phyloP scores from a whole-genome alignment of 2,888 invertebrate species.

The Diarsia dahlii region DNA sequence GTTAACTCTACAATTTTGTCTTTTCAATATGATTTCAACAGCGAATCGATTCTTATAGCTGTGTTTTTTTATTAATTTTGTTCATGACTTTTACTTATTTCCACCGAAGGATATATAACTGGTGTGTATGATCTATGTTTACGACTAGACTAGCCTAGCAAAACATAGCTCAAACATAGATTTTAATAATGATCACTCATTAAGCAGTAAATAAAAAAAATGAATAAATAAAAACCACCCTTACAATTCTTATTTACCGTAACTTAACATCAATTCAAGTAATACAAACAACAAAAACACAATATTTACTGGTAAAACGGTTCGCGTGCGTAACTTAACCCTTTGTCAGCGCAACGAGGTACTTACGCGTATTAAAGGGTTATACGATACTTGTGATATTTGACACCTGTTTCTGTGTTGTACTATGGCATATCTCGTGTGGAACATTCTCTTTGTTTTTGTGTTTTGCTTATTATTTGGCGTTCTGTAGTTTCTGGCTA shows the following conservation, averaged over 20 bases:
- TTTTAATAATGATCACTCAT: background rate
- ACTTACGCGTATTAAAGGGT: conserved; percentile 39
- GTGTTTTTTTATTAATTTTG: background rate
- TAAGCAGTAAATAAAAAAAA: background rate
- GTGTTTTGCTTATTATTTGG: conserved; percentile 20
- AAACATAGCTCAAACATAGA: background rate
- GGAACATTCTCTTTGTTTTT: conserved; percentile 16
- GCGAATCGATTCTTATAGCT: background rate
- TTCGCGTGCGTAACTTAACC: conserved; percentile 34
- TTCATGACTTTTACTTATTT: too few relatives aligned
- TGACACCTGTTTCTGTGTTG: conserved; percentile 44
- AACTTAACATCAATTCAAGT: background rate
- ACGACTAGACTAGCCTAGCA: too few relatives aligned
- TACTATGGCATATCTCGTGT: conserved; percentile 3
- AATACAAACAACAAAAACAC: conserved; percentile 12
- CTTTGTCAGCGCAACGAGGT: conserved; percentile 17
- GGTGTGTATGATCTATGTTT: background rate
- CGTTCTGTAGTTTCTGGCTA: conserved; percentile 1
- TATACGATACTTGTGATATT: conserved; percentile 43
- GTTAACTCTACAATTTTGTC: too few relatives aligned
- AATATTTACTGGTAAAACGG: conserved; percentile 28
- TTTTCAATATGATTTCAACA: background rate
- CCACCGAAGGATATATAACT: background rate
- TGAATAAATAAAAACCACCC: background rate
- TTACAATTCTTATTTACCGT: background rate